Percentiles rank a stretch among this genome's conserved stretches.
Evolutionary conservation across 2,113 vertebrate genomes (phyloP).

Genomic region (Genyomyrus donnyi): DNA sequence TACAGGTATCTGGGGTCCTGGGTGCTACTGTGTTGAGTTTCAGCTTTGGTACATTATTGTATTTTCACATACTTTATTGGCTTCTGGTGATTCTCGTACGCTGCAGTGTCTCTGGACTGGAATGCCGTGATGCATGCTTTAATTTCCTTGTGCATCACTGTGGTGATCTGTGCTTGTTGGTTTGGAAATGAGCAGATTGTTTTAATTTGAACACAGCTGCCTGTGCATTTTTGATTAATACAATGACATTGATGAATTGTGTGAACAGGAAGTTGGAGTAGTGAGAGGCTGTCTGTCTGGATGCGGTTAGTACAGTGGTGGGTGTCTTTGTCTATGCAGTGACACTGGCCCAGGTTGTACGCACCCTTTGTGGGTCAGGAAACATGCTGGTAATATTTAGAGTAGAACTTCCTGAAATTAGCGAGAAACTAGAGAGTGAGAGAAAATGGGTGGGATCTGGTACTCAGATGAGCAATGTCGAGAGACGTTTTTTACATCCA

Average conservation of each 20-base stretch:
- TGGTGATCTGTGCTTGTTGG: neutral
- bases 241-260: neutral
- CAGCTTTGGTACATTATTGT: neutral
- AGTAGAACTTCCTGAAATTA: neutral
- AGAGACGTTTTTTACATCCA: neutral
- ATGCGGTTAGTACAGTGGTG: neutral
- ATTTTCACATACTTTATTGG: neutral
- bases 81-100: neutral
- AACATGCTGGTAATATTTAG: neutral
- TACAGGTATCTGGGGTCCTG: neutral
- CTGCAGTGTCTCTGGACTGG: neutral
- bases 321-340: neutral
- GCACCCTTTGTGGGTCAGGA: neutral
- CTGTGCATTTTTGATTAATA: neutral
- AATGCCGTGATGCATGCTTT: neutral
- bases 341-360: neutral
- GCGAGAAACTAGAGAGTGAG: neutral
- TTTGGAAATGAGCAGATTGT: constrained; percentile 1
- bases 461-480: neutral
- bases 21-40: neutral
- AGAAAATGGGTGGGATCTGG: neutral
- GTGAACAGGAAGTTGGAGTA: neutral
- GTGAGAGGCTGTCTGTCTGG: neutral
- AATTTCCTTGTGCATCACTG: neutral
- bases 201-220: neutral